phyloP scores from a whole-genome alignment of 2,888 invertebrate genomes.

The Arctia plantaginis region DNA sequence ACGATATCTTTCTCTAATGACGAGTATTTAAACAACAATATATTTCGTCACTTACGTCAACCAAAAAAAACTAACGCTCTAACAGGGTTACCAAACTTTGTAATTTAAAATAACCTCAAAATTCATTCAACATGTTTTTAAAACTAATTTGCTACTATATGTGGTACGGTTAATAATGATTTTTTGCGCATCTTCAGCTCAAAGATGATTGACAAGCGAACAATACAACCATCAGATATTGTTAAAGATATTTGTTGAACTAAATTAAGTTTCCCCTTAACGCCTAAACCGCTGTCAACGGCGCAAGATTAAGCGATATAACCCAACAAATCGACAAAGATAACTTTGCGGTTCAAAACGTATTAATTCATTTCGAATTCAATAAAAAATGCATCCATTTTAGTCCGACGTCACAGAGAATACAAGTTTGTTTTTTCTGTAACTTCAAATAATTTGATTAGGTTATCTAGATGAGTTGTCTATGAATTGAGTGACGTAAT shows the following conservation, averaged over 20 bases:
- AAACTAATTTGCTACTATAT: slow-evolving; percentile 6
- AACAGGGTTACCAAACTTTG: not conserved
- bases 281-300: slow-evolving; percentile 49
- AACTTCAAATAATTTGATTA: slow-evolving; percentile 75
- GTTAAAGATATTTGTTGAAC: slow-evolving; percentile 38
- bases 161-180: slow-evolving; percentile 2
- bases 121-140: not conserved
- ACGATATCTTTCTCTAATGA: not conserved
- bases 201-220: slow-evolving; percentile 23
- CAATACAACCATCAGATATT: slow-evolving; percentile 40
- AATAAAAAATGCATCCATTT: slow-evolving; percentile 1
- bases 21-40: too few species aligned
- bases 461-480: slow-evolving; percentile 83
- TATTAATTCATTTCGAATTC: not conserved
- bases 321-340: slow-evolving; percentile 41
- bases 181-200: slow-evolving; percentile 2
- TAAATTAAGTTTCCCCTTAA: slow-evolving; percentile 51
- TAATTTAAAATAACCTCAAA: not conserved
- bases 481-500: slow-evolving; percentile 73
- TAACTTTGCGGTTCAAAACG: slow-evolving; percentile 25
- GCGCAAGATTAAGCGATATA: slow-evolving; percentile 52
- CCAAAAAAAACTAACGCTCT: not conserved
- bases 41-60: not conserved
- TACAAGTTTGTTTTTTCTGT: slow-evolving; percentile 32
- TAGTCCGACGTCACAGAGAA: slow-evolving; percentile 3